phyloP scores from a whole-genome alignment of 2,797 vertebrate species.

The Pampus argenteus region DNA sequence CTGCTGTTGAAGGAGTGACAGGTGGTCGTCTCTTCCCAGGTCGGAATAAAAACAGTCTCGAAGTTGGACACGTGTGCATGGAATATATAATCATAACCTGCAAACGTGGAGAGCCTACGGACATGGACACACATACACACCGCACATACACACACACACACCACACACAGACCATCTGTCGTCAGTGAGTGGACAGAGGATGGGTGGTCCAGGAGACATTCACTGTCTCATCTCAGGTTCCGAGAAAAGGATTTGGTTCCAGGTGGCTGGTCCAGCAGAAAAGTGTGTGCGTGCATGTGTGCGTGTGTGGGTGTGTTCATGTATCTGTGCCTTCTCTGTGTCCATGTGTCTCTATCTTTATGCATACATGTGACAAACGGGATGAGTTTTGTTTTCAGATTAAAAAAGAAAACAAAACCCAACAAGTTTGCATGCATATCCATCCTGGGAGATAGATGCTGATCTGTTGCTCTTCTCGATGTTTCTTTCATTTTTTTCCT shows the following conservation, averaged over 20 bases:
- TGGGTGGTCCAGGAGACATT: constrained; percentile 64
- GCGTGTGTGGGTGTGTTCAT: constrained; percentile 6
- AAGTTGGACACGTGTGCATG: background rate
- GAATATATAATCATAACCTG: background rate
- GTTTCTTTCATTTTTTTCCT: too few relatives aligned
- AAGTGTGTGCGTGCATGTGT: constrained; percentile 15
- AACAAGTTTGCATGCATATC: too few relatives aligned
- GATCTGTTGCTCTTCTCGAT: too few relatives aligned
- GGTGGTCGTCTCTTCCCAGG: constrained; percentile 27
- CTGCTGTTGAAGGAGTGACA: constrained; percentile 38
- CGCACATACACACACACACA: constrained; percentile 25
- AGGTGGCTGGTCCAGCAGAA: constrained; percentile 31
- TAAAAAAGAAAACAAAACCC: too few relatives aligned
- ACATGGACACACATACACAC: constrained; percentile 7
- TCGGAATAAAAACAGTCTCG: constrained; percentile 6
- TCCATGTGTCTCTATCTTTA: background rate
- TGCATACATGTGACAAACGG: too few relatives aligned
- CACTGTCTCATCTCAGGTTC: constrained; percentile 69
- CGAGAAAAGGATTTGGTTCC: constrained; percentile 50
- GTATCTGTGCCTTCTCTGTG: background rate
- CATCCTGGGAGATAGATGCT: too few relatives aligned
- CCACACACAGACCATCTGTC: constrained; percentile 54
- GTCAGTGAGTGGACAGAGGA: constrained; percentile 49
- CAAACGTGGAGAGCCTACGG: constrained; percentile 3
- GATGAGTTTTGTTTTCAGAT: too few relatives aligned